These are phyloP conservation scores for Gortyna flavago DNA, from an alignment of 2,888 invertebrate species.

Conservation along the genomic window DNA sequence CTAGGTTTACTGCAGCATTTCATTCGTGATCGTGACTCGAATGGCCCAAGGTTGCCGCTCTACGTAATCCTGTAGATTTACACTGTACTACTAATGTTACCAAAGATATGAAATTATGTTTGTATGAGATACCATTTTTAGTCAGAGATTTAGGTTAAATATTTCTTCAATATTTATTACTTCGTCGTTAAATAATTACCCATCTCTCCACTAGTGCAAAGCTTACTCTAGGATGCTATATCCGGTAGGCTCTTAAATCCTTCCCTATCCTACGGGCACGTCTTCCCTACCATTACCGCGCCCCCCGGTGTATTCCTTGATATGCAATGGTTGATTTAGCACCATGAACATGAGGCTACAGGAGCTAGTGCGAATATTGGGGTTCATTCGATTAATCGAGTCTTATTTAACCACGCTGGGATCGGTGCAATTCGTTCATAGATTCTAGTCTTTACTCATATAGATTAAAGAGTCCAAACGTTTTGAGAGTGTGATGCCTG, in stretches of 20 bases:
- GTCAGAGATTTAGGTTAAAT: not conserved
- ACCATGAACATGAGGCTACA: too few relatives aligned
- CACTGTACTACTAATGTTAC: conserved; percentile 26
- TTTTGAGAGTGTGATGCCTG: not conserved
- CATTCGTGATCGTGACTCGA: conserved; percentile 34
- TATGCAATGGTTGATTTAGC: too few relatives aligned
- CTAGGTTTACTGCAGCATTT: conserved; percentile 45
- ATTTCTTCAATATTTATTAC: not conserved
- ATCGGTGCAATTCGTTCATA: not conserved
- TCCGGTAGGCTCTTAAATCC: too few relatives aligned
- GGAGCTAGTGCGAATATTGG: too few relatives aligned
- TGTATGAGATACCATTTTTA: conserved; percentile 15
- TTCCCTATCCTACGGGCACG: too few relatives aligned
- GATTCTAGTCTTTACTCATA: conserved; percentile 1
- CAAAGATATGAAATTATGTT: conserved; percentile 18
- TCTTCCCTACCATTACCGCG: too few relatives aligned
- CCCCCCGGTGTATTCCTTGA: too few relatives aligned
- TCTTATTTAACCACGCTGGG: too few relatives aligned
- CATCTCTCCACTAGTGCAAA: too few relatives aligned
- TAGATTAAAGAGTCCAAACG: conserved; percentile 6
- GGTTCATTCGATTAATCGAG: too few relatives aligned
- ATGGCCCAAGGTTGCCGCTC: conserved; percentile 44
- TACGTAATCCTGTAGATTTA: conserved; percentile 55
- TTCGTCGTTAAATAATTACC: not conserved
- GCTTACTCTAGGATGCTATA: too few relatives aligned